Evolutionary conservation across 2,113 vertebrate genomes (phyloP).

Genomic region (Zapus hudsonius): DNA sequence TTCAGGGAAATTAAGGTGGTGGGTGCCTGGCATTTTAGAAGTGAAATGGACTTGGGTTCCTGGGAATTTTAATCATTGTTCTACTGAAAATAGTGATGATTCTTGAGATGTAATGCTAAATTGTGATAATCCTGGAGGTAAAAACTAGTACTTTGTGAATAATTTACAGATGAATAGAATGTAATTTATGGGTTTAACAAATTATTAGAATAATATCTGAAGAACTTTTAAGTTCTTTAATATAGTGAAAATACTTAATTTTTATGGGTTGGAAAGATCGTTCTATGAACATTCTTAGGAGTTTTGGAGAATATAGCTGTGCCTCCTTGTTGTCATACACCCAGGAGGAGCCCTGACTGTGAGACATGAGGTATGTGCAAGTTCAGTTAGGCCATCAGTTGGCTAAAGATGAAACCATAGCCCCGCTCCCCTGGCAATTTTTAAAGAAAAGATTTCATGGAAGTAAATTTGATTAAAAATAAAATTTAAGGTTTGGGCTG

Average conservation of each 20-base stretch:
- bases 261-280: background rate
- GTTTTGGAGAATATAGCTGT: background rate
- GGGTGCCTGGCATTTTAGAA: constrained; percentile 57
- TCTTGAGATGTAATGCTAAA: constrained; percentile 28
- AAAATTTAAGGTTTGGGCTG: background rate
- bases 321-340: background rate
- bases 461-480: background rate
- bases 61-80: constrained; percentile 52
- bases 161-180: constrained; percentile 50
- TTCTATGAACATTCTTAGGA: background rate
- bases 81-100: constrained; percentile 31
- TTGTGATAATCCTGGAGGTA: too few relatives aligned
- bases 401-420: background rate
- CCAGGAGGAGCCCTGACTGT: background rate
- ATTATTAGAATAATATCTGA: background rate
- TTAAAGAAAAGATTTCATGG: too few relatives aligned
- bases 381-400: background rate
- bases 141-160: constrained; percentile 54
- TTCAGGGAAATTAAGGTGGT: constrained; percentile 60
- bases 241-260: background rate
- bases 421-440: constrained; percentile 7
- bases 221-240: background rate
- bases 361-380: background rate
- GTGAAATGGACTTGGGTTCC: constrained; percentile 50
- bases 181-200: background rate